Evolutionary conservation across 2,113 vertebrate species (phyloP).

Genomic region (Oxyruncus cristatus): DNA sequence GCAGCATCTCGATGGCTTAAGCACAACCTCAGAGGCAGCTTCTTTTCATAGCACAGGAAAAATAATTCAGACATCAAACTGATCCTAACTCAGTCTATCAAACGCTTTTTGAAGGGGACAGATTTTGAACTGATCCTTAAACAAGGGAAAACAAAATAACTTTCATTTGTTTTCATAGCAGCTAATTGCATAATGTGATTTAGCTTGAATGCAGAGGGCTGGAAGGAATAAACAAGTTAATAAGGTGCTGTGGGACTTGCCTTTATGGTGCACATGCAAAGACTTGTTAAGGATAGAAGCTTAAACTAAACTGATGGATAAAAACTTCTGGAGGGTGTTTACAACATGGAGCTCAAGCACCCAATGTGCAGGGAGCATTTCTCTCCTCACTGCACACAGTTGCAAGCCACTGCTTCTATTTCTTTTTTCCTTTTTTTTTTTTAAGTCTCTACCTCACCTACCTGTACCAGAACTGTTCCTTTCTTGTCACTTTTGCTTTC

Average conservation of each 20-base stretch:
- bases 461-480: neutral
- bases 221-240: constrained; percentile 74
- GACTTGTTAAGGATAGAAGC: constrained; percentile 52
- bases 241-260: constrained; percentile 63
- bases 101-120: neutral
- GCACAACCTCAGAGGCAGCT: neutral
- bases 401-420: neutral
- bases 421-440: neutral
- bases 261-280: constrained; percentile 20
- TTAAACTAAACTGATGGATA: constrained; percentile 1
- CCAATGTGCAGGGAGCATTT: neutral
- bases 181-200: constrained; percentile 37
- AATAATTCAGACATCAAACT: neutral
- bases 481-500: neutral
- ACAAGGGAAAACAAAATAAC: neutral
- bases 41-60: neutral
- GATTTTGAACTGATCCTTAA: neutral
- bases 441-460: neutral
- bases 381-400: neutral
- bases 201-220: constrained; percentile 32
- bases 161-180: constrained; percentile 34
- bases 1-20: neutral
- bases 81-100: neutral
- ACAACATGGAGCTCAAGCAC: neutral
- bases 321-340: constrained; percentile 34